Evolutionary conservation across 2,888 invertebrate genomes (phyloP).

Genomic region (Hypselothyrea guttata): DNA sequence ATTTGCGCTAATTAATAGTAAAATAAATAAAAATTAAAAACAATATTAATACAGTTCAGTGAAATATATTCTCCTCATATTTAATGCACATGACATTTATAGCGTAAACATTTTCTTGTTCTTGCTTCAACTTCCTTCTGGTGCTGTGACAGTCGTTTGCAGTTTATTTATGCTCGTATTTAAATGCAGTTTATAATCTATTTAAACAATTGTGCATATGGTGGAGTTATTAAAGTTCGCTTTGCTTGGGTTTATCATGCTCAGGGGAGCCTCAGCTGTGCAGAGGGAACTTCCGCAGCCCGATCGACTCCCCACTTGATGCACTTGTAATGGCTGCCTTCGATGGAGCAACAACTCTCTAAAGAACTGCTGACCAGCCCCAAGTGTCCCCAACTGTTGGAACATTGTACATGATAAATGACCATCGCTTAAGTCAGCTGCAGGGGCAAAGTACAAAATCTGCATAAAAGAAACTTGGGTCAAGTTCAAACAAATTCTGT

Average conservation of each 20-base stretch:
- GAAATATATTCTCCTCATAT: too few relatives aligned
- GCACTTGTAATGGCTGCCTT: conserved; percentile 44
- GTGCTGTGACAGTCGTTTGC: not conserved
- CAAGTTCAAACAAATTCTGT: conserved; percentile 64
- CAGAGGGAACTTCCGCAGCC: not conserved
- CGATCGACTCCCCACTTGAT: conserved; percentile 34
- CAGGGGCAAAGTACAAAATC: conserved; percentile 4
- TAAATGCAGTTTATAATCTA: conserved; percentile 18
- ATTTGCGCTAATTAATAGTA: too few relatives aligned
- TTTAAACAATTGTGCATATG: conserved; percentile 22
- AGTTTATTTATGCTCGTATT: conserved; percentile 3
- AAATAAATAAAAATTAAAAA: too few relatives aligned
- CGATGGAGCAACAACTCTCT: conserved; percentile 40
- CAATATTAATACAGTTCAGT: too few relatives aligned
- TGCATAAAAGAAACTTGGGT: conserved; percentile 46
- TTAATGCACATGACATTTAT: too few relatives aligned
- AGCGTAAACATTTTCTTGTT: not conserved
- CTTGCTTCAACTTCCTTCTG: not conserved
- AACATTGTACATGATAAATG: conserved; percentile 58
- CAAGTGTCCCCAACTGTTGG: conserved; percentile 10
- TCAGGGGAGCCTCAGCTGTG: conserved; percentile 28
- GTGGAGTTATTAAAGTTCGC: conserved; percentile 48
- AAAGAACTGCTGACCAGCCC: conserved; percentile 10
- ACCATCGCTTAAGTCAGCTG: conserved; percentile 23
- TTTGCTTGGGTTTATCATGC: conserved; percentile 38